Evolutionary conservation across 2,888 invertebrate genomes (phyloP).

Genomic region (Listrodromus nycthemerus): DNA sequence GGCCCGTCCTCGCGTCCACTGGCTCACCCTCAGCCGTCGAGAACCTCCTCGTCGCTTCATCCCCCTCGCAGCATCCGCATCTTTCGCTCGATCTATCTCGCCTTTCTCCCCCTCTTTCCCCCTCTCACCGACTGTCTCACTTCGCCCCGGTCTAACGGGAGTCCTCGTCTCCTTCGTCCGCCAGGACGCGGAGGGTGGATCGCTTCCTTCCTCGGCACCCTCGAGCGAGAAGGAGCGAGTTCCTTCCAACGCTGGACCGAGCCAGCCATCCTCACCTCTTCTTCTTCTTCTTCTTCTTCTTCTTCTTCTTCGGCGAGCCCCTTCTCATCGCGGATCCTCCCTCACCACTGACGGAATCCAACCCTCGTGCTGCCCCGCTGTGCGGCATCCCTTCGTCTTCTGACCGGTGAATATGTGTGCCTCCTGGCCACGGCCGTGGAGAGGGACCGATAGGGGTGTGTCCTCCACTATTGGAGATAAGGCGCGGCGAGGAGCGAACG

Average conservation of each 20-base stretch:
- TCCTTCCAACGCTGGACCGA: constrained; percentile 45
- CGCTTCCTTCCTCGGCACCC: constrained; percentile 34
- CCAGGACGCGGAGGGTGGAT: constrained; percentile 29
- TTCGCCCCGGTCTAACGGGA: neutral
- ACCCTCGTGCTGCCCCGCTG: constrained; percentile 43
- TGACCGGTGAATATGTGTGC: neutral
- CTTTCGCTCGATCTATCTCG: constrained; percentile 33
- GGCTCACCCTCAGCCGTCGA: constrained; percentile 52
- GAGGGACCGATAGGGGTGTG: constrained; percentile 58
- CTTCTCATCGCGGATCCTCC: constrained; percentile 66
- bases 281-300: constrained; percentile 33
- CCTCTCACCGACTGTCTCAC: neutral
- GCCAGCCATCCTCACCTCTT: constrained; percentile 50
- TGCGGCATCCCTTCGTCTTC: neutral
- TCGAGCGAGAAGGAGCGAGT: neutral
- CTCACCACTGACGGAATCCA: constrained; percentile 52
- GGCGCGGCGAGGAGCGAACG: constrained; percentile 26
- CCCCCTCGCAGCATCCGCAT: constrained; percentile 40
- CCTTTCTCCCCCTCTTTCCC: constrained; percentile 24
- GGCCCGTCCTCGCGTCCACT: constrained; percentile 65
- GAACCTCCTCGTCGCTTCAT: constrained; percentile 52
- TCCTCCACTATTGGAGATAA: constrained; percentile 56
- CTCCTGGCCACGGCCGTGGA: constrained; percentile 19
- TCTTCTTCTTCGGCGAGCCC: constrained; percentile 34
- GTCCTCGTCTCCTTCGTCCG: constrained; percentile 30